A percentile compares a stretch with the other conserved stretches of the same genome.
These are phyloP conservation scores for Xestoiulus laeticollis DNA, from an alignment of 2,888 invertebrate species.

Conservation along the genomic window DNA sequence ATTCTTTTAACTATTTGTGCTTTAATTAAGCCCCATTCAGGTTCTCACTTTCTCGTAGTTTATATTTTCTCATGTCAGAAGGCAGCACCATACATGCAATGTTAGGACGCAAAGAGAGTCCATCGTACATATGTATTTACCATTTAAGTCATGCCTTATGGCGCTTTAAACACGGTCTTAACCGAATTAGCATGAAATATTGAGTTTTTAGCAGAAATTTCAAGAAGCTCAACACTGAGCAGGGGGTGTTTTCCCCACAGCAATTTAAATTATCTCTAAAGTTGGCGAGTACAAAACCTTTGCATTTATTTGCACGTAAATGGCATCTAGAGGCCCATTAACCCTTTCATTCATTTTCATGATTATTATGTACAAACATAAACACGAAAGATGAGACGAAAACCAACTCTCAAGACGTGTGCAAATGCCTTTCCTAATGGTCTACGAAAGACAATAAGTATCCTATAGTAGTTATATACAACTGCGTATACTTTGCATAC, in stretches of 20 bases:
- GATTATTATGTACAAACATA: not conserved
- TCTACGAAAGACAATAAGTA: not conserved
- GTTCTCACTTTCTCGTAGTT: too few relatives aligned
- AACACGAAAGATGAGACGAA: not conserved
- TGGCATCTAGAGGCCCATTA: conserved; percentile 1
- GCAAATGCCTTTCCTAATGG: not conserved
- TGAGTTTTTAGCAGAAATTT: not conserved
- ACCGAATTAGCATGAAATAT: conserved; percentile 16
- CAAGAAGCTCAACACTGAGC: not conserved
- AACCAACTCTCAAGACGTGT: not conserved
- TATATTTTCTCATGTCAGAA: too few relatives aligned
- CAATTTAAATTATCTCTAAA: not conserved
- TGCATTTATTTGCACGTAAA: conserved; percentile 10
- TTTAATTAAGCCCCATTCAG: too few relatives aligned
- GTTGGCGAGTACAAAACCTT: not conserved
- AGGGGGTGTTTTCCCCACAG: not conserved
- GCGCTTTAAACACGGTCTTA: not conserved
- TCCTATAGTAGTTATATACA: not conserved
- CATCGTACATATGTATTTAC: not conserved
- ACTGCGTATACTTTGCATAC: not conserved
- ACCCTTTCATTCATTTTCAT: conserved; percentile 15
- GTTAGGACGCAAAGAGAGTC: too few relatives aligned
- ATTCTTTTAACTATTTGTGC: too few relatives aligned
- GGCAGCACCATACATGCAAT: too few relatives aligned
- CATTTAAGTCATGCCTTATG: not conserved